These are phyloP conservation scores for Rutilus rutilus DNA, from an alignment of 2,113 vertebrate genomes.

Conservation along the genomic window DNA sequence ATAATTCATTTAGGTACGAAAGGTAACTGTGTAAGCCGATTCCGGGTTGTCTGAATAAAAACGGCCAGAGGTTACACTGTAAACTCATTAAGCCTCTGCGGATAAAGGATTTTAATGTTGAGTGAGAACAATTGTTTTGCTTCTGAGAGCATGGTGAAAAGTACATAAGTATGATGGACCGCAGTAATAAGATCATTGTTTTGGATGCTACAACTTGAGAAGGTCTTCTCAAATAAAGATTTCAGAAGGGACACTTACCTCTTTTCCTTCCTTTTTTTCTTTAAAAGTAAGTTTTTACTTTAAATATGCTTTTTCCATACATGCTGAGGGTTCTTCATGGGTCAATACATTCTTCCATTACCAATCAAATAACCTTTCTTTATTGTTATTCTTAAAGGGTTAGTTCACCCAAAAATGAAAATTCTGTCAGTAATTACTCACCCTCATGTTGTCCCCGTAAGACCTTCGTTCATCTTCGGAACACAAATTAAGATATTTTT, in stretches of 20 bases:
- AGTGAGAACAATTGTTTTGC: constrained; percentile 11
- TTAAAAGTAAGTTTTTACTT: not conserved
- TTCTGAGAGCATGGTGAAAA: constrained; percentile 28
- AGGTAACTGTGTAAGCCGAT: constrained; percentile 45
- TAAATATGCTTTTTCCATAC: not conserved
- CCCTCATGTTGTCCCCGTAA: no score
- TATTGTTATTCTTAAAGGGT: not conserved
- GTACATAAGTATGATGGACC: not conserved
- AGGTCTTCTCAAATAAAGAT: constrained; percentile 38
- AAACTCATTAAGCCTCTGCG: constrained; percentile 26
- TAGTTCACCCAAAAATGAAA: no score
- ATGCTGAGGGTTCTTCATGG: not conserved
- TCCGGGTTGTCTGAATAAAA: constrained; percentile 39
- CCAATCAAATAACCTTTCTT: not conserved
- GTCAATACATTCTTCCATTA: not conserved
- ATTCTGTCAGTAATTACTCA: no score
- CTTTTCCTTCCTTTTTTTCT: not conserved
- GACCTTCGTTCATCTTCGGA: no score
- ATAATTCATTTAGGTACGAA: constrained; percentile 48
- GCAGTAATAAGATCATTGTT: constrained; percentile 38
- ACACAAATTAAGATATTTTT: no score
- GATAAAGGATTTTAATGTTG: constrained; percentile 30
- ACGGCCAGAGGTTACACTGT: constrained; percentile 36
- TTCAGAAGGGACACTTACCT: not conserved
- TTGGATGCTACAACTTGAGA: constrained; percentile 50